A percentile compares a stretch with the other conserved stretches of the same genome.
phyloP scores from a whole-genome alignment of 2,797 vertebrate species.

The Coilia nasus region DNA sequence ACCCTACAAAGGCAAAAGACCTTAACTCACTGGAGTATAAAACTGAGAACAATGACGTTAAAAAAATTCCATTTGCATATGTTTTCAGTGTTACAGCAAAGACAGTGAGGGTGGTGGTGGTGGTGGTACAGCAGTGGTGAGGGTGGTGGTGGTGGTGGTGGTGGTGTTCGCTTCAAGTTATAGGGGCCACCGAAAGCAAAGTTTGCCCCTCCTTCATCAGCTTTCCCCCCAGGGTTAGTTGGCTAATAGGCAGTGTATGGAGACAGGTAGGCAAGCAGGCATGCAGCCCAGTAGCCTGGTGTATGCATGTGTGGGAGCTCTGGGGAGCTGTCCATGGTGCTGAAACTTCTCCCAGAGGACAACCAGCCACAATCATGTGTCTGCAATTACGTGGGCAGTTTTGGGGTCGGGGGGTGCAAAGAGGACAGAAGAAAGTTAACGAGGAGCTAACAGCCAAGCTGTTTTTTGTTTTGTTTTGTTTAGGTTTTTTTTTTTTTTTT shows the following conservation, averaged over 20 bases:
- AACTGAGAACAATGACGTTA: too few species aligned
- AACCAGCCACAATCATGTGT: neutral
- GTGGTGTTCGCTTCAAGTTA: slow-evolving; percentile 10
- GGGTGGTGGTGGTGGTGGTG: slow-evolving; percentile 17
- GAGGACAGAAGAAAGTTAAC: neutral
- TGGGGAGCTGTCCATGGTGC: slow-evolving; percentile 36
- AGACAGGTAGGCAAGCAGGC: too few species aligned
- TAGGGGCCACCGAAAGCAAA: slow-evolving; percentile 51
- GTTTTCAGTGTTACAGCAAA: too few species aligned
- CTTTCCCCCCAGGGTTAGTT: slow-evolving; percentile 20
- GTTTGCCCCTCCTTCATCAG: slow-evolving; percentile 26
- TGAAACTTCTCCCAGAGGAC: slow-evolving; percentile 10
- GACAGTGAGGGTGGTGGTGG: slow-evolving; percentile 23
- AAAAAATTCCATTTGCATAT: too few species aligned
- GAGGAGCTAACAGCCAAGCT: neutral
- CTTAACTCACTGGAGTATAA: too few species aligned
- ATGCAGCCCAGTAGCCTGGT: neutral
- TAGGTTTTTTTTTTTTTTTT: neutral
- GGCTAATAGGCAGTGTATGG: slow-evolving; percentile 40
- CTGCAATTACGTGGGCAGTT: neutral
- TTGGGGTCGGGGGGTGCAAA: neutral
- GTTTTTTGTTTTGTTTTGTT: neutral
- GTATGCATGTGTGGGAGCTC: neutral
- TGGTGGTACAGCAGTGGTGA: neutral
- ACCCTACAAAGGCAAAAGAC: too few species aligned